phyloP scores from a whole-genome alignment of 2,113 vertebrate species.

The Nannospalax galili region DNA sequence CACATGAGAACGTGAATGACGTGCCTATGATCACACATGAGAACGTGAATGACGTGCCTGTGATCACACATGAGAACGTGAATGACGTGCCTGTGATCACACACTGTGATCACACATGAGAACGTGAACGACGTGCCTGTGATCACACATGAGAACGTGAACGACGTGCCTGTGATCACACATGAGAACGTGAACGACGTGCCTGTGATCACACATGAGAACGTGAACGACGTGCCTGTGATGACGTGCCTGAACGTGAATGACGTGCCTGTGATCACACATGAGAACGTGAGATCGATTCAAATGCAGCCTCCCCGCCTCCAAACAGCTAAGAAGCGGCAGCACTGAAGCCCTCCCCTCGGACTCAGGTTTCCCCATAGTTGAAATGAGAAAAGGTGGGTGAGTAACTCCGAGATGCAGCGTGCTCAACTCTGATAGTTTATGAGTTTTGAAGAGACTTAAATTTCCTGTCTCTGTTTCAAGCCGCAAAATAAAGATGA shows the following conservation, averaged over 20 bases:
- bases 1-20: neutral
- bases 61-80: neutral
- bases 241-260: too few species aligned
- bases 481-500: neutral
- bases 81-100: too few species aligned
- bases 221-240: neutral
- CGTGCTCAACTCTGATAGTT: neutral
- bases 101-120: neutral
- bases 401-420: neutral
- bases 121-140: neutral
- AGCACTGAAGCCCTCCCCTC: neutral
- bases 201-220: neutral
- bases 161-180: neutral
- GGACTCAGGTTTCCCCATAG: neutral
- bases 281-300: neutral
- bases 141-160: neutral
- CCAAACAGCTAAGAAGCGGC: neutral
- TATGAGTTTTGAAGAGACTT: neutral
- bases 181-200: neutral
- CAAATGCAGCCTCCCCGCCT: neutral
- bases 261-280: neutral
- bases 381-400: neutral
- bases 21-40: neutral
- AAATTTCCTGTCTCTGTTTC: constrained; percentile 21
- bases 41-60: neutral